Evolutionary conservation across 2,888 invertebrate genomes (phyloP).

Genomic region (Augochlorella aurata): DNA sequence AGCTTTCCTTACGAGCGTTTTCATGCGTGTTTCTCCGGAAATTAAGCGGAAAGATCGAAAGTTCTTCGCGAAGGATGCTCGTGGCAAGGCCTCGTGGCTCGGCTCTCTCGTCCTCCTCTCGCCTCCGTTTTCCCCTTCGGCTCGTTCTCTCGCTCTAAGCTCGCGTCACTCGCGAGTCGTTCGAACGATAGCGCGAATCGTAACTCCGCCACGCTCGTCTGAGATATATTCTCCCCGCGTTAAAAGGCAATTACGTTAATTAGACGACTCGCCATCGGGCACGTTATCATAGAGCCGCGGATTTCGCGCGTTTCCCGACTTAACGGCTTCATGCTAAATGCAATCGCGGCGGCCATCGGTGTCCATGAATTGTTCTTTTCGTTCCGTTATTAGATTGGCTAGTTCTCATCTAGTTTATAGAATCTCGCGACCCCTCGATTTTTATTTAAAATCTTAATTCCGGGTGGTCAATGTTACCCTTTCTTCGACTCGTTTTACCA

Average conservation of each 20-base stretch:
- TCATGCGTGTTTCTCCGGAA: conserved; percentile 28
- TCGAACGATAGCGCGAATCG: conserved; percentile 5
- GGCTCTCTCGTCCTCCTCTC: neutral
- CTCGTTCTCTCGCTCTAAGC: neutral
- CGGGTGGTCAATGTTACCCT: neutral
- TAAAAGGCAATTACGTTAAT: conserved; percentile 16
- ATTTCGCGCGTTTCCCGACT: neutral
- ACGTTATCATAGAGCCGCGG: neutral
- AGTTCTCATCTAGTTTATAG: no score
- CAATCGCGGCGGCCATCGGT: no score
- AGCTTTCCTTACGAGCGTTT: conserved; percentile 23
- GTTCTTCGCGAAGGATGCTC: neutral
- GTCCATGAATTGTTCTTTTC: no score
- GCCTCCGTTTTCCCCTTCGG: neutral
- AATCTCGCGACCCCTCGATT: neutral
- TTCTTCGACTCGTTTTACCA: no score
- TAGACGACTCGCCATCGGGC: conserved; percentile 6
- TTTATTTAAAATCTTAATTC: neutral
- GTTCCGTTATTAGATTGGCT: neutral
- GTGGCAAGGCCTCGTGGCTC: no score
- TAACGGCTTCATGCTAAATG: neutral
- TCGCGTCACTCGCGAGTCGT: neutral
- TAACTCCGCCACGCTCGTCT: neutral
- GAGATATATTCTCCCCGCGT: neutral
- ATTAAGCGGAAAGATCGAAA: conserved; percentile 31